phyloP scores from a whole-genome alignment of 2,888 invertebrate species.

The Epinotia ramella region DNA sequence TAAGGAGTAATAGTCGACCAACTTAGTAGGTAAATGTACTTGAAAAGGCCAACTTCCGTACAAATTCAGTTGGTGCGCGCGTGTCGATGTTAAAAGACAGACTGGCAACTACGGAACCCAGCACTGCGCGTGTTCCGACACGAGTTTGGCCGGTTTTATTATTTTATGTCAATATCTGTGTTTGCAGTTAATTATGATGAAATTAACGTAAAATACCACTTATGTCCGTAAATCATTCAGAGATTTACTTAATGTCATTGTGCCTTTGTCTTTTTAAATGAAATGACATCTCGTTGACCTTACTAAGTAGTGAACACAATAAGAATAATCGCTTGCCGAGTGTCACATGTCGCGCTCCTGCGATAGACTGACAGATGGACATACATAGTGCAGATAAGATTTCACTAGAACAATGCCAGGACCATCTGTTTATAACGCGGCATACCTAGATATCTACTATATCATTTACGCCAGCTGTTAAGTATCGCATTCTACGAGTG shows the following conservation, averaged over 20 bases:
- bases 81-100: too few relatives aligned
- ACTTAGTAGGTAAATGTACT: too few relatives aligned
- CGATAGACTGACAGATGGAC: constrained; percentile 65
- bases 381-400: constrained; percentile 72
- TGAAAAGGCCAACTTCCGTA: too few relatives aligned
- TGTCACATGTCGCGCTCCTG: constrained; percentile 56
- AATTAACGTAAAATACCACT: neutral
- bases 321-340: constrained; percentile 43
- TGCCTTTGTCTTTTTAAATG: neutral
- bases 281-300: constrained; percentile 11
- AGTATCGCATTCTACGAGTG: constrained; percentile 14
- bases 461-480: constrained; percentile 26
- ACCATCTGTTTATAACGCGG: constrained; percentile 58
- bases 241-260: neutral
- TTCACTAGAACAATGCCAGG: constrained; percentile 69
- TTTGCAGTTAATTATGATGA: neutral
- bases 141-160: too few relatives aligned
- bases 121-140: too few relatives aligned
- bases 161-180: too few relatives aligned
- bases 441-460: constrained; percentile 19
- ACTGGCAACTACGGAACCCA: too few relatives aligned
- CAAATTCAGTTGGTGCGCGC: too few relatives aligned
- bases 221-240: neutral
- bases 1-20: too few relatives aligned
- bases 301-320: constrained; percentile 14